Percentiles rank a stretch among this genome's conserved stretches.
Conservation (phyloP, 2,888 invertebrate species). For the Eristalis intricaria region DNA sequence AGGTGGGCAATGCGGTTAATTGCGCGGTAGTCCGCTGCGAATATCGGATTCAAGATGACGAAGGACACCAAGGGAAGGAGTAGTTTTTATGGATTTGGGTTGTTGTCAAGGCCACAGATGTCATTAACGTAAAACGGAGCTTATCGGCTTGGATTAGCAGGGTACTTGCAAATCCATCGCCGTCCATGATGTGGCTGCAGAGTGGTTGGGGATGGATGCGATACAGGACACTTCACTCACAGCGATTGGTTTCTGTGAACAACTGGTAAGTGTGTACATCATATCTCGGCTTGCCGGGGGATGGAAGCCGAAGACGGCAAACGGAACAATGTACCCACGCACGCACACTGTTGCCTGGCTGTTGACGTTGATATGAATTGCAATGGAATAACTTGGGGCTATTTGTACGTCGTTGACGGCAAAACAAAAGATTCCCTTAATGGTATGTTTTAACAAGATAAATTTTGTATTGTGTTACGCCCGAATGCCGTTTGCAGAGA, state of each 20-base stretch:
- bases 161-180: not conserved
- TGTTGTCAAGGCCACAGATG: not conserved
- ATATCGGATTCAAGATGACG: not conserved
- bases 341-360: not conserved
- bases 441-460: not conserved
- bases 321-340: not conserved
- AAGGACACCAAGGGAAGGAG: not conserved
- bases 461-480: not conserved
- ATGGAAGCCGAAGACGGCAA: no score
- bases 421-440: not conserved
- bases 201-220: not conserved
- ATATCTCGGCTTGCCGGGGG: not conserved
- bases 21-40: not conserved
- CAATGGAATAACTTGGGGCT: not conserved
- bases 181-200: not conserved
- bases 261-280: not conserved
- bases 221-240: not conserved
- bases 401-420: not conserved
- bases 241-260: not conserved
- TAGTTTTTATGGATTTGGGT: constrained; percentile 1
- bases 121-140: not conserved
- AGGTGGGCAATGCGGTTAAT: not conserved
- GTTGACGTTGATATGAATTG: not conserved
- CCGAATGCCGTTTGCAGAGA: not conserved
- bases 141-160: not conserved